phyloP scores from a whole-genome alignment of 2,797 vertebrate genomes.

The Orestias chungarensis region DNA sequence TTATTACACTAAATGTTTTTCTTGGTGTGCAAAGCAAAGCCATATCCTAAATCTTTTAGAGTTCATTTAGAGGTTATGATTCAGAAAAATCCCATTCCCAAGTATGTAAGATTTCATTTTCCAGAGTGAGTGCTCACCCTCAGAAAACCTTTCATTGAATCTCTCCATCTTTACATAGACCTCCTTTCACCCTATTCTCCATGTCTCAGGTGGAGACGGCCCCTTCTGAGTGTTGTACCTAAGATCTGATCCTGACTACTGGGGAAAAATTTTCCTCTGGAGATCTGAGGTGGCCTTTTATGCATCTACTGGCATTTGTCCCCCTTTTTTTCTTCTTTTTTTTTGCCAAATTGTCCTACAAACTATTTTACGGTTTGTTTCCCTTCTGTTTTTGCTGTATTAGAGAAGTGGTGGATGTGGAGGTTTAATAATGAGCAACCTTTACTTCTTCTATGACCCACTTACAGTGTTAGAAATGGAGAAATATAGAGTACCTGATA shows the following conservation, averaged over 20 bases:
- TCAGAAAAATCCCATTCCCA: constrained; percentile 50
- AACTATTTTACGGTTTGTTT: constrained; percentile 41
- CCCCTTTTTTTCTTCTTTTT: not conserved
- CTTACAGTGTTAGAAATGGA: not conserved
- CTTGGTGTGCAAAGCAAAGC: constrained; percentile 26
- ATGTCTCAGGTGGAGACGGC: constrained; percentile 40
- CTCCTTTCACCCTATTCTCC: constrained; percentile 37
- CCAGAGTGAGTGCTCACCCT: constrained; percentile 40
- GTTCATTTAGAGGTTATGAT: constrained; percentile 31
- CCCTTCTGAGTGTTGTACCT: constrained; percentile 29
- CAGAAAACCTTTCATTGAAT: constrained; percentile 47
- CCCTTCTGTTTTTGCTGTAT: constrained; percentile 43
- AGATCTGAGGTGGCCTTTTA: constrained; percentile 32
- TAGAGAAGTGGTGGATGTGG: constrained; percentile 2
- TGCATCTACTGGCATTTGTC: constrained; percentile 40
- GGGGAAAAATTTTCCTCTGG: constrained; percentile 31
- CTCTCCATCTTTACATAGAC: constrained; percentile 27
- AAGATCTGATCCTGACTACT: constrained; percentile 34
- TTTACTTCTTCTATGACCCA: constrained; percentile 3
- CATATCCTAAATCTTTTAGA: constrained; percentile 43
- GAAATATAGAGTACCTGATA: not conserved
- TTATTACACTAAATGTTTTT: constrained; percentile 26
- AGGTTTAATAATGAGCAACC: constrained; percentile 9
- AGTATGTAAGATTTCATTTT: constrained; percentile 48
- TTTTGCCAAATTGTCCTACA: constrained; percentile 18